Conservation (phyloP, 2,113 vertebrate species). For the Brachionichthys hirsutus region DNA sequence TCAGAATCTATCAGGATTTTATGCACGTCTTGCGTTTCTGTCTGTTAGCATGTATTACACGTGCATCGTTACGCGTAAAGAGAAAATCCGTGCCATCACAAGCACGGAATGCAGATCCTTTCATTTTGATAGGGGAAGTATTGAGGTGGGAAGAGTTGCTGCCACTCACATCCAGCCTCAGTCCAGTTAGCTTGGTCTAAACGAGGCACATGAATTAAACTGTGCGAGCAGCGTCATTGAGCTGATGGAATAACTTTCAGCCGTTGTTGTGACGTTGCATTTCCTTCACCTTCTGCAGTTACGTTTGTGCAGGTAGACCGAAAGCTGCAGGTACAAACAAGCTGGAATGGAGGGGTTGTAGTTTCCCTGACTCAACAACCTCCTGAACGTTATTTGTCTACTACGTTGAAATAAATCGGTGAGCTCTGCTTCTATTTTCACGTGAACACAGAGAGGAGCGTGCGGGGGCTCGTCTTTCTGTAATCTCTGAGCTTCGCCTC, state of each 20-base stretch:
- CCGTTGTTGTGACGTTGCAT: background rate
- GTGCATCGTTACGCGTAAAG: too few species aligned
- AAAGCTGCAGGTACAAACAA: too few species aligned
- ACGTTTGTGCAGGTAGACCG: too few species aligned
- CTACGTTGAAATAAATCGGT: background rate
- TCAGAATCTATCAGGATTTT: too few species aligned
- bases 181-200: background rate
- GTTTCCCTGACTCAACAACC: background rate
- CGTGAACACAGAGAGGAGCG: constrained; percentile 3
- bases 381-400: background rate
- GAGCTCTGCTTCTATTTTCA: background rate
- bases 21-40: too few species aligned
- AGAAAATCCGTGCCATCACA: too few species aligned
- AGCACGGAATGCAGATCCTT: too few species aligned
- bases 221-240: too few species aligned
- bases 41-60: too few species aligned
- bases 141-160: too few species aligned
- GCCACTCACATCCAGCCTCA: too few species aligned
- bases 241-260: background rate
- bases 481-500: constrained; percentile 9
- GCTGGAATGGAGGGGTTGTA: background rate
- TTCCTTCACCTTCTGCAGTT: background rate
- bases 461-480: constrained; percentile 31
- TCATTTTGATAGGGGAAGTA: too few species aligned
- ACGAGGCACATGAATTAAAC: background rate